Evolutionary conservation across 2,113 vertebrate species (phyloP), one percentile per base, ranked within the genome.

Genomic region (Lota lota): DNA sequence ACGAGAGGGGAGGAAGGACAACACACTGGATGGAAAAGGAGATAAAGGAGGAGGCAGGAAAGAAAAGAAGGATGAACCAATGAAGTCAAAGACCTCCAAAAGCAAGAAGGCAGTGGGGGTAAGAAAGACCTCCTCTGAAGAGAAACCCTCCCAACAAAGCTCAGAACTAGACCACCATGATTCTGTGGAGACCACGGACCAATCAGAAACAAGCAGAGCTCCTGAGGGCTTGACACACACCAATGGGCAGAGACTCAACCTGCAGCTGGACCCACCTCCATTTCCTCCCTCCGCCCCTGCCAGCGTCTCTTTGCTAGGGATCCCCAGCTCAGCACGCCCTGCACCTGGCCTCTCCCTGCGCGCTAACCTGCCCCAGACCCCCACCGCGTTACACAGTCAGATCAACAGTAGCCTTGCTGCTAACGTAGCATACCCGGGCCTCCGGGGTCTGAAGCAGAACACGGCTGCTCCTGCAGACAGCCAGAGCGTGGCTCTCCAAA

Each of bases 1-100:
- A 57, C 28, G 7, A 75, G 81, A 80, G 63, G 63, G 28, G 57
- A 79, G 69, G n/a, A 85, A 70, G 77, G 63, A 73, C 5, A 86
- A 72, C 67, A 82, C 62, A 12, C 11, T 54, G 1, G 33, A 74
- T 59, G 58, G 56, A 56, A 75, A 74, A 20, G 28, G 10, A 11
- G 53, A 28, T 10, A 8, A 24, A 61, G 72, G 2, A 73, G 61
- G 40, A 14, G 40, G 40, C 40, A 8, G 61, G 74, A 61, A 67
- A 64, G 0, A 1, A 81, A 33, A 33, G 28, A 33, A 33, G 28
- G 7, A 33, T 33, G 28, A 33, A 33, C 4, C 28, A 33, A 33
- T 64, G 22, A 80, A 72, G 73, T 70, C 80, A 10, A 28, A 56
- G 14, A 64, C 22, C 3, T 61, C 69, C 22, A 58, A 74, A 60